These are phyloP conservation scores for Yponomeuta cagnagella DNA, from an alignment of 2,888 invertebrate species.

Conservation along the genomic window DNA sequence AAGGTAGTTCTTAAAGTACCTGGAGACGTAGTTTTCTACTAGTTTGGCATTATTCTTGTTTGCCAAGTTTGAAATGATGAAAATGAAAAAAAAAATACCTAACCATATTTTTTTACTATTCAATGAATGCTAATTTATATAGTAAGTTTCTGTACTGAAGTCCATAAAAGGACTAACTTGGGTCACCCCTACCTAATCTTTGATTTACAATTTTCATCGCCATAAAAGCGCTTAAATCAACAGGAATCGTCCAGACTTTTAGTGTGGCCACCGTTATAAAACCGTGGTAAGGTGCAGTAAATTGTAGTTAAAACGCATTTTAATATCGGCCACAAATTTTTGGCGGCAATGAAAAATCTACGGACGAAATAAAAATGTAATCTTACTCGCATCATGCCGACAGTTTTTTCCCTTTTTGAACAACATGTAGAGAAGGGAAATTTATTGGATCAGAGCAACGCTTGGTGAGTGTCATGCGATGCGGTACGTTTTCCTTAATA, in stretches of 20 bases:
- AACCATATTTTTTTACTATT: no score
- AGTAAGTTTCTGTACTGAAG: neutral
- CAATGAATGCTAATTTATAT: no score
- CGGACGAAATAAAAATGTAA: slow-evolving; percentile 14
- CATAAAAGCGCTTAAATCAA: neutral
- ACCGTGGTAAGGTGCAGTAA: slow-evolving; percentile 6
- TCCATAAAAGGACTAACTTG: neutral
- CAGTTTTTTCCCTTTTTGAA: neutral
- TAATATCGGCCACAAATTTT: slow-evolving; percentile 13
- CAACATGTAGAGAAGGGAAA: neutral
- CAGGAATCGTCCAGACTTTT: neutral
- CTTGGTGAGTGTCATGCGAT: slow-evolving; percentile 44
- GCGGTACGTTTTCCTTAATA: slow-evolving; percentile 35
- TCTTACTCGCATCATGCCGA: slow-evolving; percentile 3
- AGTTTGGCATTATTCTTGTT: no score
- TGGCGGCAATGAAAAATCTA: slow-evolving; percentile 7
- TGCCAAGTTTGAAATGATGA: no score
- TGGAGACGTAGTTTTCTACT: no score
- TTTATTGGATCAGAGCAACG: slow-evolving; percentile 4
- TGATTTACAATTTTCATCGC: slow-evolving; percentile 5
- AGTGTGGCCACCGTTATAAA: neutral
- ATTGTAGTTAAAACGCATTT: slow-evolving; percentile 14
- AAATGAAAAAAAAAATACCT: no score
- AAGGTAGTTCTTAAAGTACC: no score
- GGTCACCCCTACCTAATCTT: neutral